Base-by-base conservation (phyloP, 2,888 invertebrate genomes). In the Drosophila anceps region DNA sequence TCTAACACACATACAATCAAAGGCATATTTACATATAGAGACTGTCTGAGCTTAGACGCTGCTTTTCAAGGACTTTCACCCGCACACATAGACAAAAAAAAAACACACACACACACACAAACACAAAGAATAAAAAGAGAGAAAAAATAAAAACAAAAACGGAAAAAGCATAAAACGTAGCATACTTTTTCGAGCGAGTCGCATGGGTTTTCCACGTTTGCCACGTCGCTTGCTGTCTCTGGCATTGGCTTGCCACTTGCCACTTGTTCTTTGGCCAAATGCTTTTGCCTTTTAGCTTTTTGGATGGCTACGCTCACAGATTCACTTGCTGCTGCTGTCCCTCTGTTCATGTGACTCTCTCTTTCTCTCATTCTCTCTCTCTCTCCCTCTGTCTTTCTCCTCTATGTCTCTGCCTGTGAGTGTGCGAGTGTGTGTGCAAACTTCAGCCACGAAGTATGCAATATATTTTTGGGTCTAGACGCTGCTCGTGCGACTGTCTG, bases 391-490 rank as follows among this genome's bases (percentile, higher is more conserved):
- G 27, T 10, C n/a, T n/a, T n/a, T n/a, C n/a, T n/a, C n/a, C n/a
- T n/a, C n/a, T n/a, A n/a, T n/a, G n/a, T n/a, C n/a, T 20, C 18
- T 43, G 41, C 12, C 31, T 63, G 18, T 66, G 35, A 69, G 41
- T 64, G 44, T 72, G 48, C 70, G 62, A 70, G 61, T 72, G 81
- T 70, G 75, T 69, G 69, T 64, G 73, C 63, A 68, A 84, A 84
- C 84, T 84, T 84, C 85, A 88, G 73, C 73, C 74, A 73, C 81
- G 75, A 84, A 84, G 85, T 81, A 79, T 86, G 86, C 82, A 84
- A 86, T 88, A 86, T 86, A 88, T 88, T 88, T 88, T 88, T 82
- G 88, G 88, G 77, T 82, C 82, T 82, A 76, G 82, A 78, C 81
- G 77, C 73, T 75, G 55, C 68, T 72, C 62, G 72, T 81, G 75